Conservation (phyloP, 2,113 vertebrate genomes). For the Bubo scandiacus region DNA sequence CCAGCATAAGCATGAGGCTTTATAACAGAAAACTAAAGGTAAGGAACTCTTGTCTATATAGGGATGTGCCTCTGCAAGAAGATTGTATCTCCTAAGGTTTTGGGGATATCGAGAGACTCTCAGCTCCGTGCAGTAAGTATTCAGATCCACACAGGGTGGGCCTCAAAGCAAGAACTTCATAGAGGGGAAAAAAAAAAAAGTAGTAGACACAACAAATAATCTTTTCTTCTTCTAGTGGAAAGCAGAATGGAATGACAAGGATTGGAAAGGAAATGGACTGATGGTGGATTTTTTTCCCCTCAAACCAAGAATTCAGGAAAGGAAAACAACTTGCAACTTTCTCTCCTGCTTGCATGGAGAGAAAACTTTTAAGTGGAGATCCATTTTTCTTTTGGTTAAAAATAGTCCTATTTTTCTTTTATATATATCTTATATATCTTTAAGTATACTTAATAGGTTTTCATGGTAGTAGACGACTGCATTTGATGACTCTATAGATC, state of each 20-base stretch:
- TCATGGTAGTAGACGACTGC: not conserved
- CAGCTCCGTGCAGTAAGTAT: accelerated
- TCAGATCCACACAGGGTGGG: not conserved
- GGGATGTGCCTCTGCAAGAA: not conserved
- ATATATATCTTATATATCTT: too few species aligned
- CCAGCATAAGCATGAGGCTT: not conserved
- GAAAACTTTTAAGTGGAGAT: not conserved
- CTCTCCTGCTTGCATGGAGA: not conserved
- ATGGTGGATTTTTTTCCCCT: accelerated
- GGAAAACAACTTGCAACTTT: not conserved
- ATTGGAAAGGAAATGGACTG: not conserved
- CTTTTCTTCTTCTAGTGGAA: not conserved
- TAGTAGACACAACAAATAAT: accelerated
- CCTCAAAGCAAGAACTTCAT: not conserved
- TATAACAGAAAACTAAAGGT: not conserved
- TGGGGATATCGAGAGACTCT: not conserved
- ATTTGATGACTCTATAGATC: not conserved
- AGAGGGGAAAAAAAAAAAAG: accelerated
- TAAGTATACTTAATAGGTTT: not conserved
- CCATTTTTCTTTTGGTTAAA: not conserved
- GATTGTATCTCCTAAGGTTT: accelerated
- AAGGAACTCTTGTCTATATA: not conserved
- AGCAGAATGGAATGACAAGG: not conserved
- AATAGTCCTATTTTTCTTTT: not conserved
- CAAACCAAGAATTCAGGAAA: not conserved